Conservation (phyloP, 2,888 invertebrate species). For the Tetragonula carbonaria region DNA sequence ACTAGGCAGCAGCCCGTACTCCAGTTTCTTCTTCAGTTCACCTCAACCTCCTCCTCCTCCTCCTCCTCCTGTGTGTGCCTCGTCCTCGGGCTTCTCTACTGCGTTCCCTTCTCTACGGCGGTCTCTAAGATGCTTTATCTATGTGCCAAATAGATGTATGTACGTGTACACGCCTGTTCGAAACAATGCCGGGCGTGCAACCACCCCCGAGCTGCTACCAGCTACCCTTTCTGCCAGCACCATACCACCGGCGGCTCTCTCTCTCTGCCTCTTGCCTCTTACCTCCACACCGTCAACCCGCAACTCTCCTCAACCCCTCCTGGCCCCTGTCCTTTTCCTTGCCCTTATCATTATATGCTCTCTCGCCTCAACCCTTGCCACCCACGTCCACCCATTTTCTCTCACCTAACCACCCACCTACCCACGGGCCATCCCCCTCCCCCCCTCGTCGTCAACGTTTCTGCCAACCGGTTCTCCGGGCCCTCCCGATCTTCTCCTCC, state of each 20-base stretch:
- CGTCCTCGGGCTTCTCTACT: conserved; percentile 60
- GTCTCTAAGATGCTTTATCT: conserved; percentile 80
- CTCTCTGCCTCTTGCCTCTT: conserved; percentile 53
- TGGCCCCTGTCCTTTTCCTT: conserved; percentile 52
- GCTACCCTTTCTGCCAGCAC: conserved; percentile 60
- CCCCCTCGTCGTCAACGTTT: conserved; percentile 65
- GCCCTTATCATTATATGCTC: conserved; percentile 55
- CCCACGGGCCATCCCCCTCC: conserved; percentile 28
- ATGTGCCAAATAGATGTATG: conserved; percentile 81
- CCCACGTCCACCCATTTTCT: conserved; percentile 53
- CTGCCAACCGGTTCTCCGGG: conserved; percentile 55
- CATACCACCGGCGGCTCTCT: conserved; percentile 47
- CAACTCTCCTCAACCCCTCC: background rate
- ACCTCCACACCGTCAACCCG: background rate
- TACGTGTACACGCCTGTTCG: conserved; percentile 78
- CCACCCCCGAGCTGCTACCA: conserved; percentile 62
- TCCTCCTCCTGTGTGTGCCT: conserved; percentile 45
- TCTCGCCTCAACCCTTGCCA: conserved; percentile 65
- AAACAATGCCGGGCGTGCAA: conserved; percentile 81
- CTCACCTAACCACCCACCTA: conserved; percentile 44
- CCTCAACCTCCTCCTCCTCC: conserved; percentile 62
- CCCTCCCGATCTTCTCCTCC: conserved; percentile 17
- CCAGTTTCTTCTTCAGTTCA: conserved; percentile 63
- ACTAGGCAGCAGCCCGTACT: conserved; percentile 29
- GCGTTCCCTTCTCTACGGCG: conserved; percentile 75